These are phyloP conservation scores for Rhaphigaster nebulosa DNA, from an alignment of 2,888 invertebrate species.

Conservation along the genomic window DNA sequence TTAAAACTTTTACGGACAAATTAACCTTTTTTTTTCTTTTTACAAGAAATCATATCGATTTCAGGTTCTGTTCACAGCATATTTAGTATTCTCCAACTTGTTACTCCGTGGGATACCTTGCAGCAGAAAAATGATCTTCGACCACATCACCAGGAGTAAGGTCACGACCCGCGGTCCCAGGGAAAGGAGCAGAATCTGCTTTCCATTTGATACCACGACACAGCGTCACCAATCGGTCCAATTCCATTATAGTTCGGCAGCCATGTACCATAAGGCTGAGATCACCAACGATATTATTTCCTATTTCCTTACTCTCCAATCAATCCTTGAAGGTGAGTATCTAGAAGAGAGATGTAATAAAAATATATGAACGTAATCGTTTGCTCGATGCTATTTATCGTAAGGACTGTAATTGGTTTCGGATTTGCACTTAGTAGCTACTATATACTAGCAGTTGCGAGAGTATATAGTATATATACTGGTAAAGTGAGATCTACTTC, in stretches of 20 bases:
- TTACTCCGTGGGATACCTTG: background rate
- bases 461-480: no score
- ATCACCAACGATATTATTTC: background rate
- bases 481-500: no score
- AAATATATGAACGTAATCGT: background rate
- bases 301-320: background rate
- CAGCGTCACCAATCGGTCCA: background rate
- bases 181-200: slow-evolving; percentile 2
- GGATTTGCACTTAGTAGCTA: no score
- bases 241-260: slow-evolving; percentile 7
- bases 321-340: background rate
- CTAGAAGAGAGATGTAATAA: background rate
- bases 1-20: no score
- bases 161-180: background rate
- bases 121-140: background rate
- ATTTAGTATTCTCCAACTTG: background rate
- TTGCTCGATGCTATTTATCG: no score
- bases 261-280: background rate
- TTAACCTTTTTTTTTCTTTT: no score
- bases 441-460: no score
- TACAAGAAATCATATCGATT: background rate
- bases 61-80: background rate
- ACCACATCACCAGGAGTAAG: background rate
- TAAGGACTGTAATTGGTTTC: no score
- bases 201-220: background rate